Conservation (phyloP, 1,140 invertebrate species). For the Apis florea region DNA sequence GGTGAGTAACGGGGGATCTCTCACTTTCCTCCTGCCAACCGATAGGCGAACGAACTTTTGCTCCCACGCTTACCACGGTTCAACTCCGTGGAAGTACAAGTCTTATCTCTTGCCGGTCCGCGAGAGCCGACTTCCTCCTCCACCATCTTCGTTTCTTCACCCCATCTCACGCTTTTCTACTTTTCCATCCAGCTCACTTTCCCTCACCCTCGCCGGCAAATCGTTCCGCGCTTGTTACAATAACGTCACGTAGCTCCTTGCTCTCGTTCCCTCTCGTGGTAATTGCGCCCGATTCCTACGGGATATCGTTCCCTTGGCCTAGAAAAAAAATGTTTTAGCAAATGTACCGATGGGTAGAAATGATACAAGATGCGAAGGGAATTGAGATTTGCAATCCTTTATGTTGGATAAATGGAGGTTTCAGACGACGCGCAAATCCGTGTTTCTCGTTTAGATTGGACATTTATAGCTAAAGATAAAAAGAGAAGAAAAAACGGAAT, state of each 20-base stretch:
- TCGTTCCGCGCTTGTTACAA: constrained; percentile 42
- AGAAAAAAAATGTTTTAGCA: not conserved
- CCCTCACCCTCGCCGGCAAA: not conserved
- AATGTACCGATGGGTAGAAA: not conserved
- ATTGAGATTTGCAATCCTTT: not conserved
- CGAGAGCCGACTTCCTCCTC: constrained; percentile 44
- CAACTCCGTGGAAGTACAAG: constrained; percentile 61
- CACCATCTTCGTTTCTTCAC: not conserved
- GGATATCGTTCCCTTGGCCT: not conserved
- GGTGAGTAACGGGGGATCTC: constrained; percentile 37
- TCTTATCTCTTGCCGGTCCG: constrained; percentile 55
- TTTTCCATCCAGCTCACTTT: constrained; percentile 5
- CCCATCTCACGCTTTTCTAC: constrained; percentile 31
- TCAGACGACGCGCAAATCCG: too few relatives aligned
- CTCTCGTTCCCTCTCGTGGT: not conserved
- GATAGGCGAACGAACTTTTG: constrained; percentile 72
- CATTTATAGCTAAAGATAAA: too few relatives aligned
- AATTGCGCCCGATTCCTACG: constrained; percentile 38
- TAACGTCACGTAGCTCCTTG: constrained; percentile 39
- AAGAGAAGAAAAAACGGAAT: too few relatives aligned
- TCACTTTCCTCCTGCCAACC: constrained; percentile 62
- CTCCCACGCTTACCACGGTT: constrained; percentile 64
- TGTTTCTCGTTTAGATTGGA: too few relatives aligned
- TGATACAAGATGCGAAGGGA: not conserved
- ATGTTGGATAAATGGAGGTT: too few relatives aligned